phyloP scores from a whole-genome alignment of 2,888 invertebrate genomes.

The Melinaea marsaeus region DNA sequence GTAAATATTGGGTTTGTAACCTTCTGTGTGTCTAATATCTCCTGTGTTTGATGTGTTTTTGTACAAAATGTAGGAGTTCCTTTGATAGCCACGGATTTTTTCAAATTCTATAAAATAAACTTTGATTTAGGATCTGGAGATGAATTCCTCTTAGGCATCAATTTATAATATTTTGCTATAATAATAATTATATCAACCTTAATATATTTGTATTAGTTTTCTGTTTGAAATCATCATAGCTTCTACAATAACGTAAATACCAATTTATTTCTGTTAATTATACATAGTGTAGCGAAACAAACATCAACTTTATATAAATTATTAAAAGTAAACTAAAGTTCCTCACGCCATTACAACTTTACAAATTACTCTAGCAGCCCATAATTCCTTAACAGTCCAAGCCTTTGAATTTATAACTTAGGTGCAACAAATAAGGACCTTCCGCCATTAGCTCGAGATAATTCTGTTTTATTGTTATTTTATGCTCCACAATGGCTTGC shows the following conservation, averaged over 20 bases:
- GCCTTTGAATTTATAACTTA: slow-evolving; percentile 23
- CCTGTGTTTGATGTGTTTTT: not conserved
- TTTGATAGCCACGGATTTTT: not conserved
- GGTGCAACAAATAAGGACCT: slow-evolving; percentile 22
- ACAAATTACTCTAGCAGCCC: slow-evolving; percentile 11
- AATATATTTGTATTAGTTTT: not conserved
- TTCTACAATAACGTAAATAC: no score
- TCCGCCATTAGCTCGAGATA: slow-evolving; percentile 51
- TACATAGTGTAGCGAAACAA: no score
- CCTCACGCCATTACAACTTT: not conserved
- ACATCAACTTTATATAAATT: no score
- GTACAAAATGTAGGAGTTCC: not conserved
- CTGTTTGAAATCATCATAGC: no score
- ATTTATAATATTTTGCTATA: not conserved
- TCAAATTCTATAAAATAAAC: not conserved
- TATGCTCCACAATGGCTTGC: slow-evolving; percentile 56
- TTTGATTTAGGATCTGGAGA: not conserved
- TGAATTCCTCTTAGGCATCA: not conserved
- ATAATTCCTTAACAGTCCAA: slow-evolving; percentile 15
- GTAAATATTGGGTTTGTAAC: not conserved
- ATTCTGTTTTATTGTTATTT: slow-evolving; percentile 64
- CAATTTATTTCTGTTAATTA: no score
- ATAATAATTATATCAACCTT: not conserved
- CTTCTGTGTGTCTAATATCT: not conserved
- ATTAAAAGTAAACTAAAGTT: not conserved